Base-by-base conservation (phyloP, 1,140 invertebrate genomes). In the Drosophila burlai region DNA sequence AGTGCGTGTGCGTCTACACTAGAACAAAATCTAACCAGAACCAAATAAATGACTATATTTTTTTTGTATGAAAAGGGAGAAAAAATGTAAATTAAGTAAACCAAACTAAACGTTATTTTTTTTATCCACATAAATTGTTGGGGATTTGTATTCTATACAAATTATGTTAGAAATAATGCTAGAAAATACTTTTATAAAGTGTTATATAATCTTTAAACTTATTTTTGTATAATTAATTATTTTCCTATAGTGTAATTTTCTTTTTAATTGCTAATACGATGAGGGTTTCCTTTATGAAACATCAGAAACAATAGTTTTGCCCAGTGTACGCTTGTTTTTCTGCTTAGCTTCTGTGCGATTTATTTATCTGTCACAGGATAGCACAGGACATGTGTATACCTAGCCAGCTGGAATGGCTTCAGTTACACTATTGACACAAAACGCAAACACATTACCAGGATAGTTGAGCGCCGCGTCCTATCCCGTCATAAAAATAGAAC, bases 391-490 rank as follows among this genome's bases (percentile, higher is more conserved):
- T 43, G 43, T 77, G 43, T 77, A 61, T 45, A 76, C 24, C 31
- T 21, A 77, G 62, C 26, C 16, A 42, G 49, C 68, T 63, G 57
- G 49, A 55, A 54, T 72, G 64, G 82, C 42, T 79, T 73, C 71
- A 54, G 66, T 80, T 83, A 83, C 83, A 76, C 57, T 86, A 80
- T 87, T 87, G 81, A 83, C 83, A 79, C 61, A 59, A 29, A 34
- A 65, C 65, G 54, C 62, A 52, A 52, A 50, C 69, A 72, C 57
- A 75, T 71, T 57, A 57, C 54, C 36, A 40, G 54, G 54, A 40
- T 57, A 57, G 54, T 40, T 57, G 21, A 15, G 36, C 21, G 54
- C 36, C 21, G 8, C 15, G 34, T 24, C 3, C 21, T 8, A 47
- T 26, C 43, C n/a, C 34, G 31, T 15, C 46, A 61, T 73, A 74